A percentile compares a stretch with the other conserved stretches of the same genome.
phyloP scores from a whole-genome alignment of 2,888 invertebrate species.

The Camptogramma bilineatum region DNA sequence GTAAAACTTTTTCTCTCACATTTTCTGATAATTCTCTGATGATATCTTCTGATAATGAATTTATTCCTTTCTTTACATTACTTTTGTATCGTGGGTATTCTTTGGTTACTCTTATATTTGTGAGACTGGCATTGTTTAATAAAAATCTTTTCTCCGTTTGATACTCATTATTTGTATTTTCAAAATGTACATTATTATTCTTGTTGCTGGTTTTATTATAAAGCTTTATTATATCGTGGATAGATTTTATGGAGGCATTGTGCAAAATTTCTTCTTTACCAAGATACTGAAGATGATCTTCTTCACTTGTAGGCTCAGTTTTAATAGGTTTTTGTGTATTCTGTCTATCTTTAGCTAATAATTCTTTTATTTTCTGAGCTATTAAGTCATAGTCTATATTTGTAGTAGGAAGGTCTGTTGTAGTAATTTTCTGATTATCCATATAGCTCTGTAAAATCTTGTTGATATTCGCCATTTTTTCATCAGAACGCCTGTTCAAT shows the following conservation, averaged over 20 bases:
- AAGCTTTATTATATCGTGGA: constrained; percentile 7
- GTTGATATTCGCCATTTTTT: constrained; percentile 48
- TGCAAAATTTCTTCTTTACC: constrained; percentile 1
- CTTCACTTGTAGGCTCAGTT: constrained; percentile 2
- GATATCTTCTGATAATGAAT: constrained; percentile 40
- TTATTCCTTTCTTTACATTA: constrained; percentile 7
- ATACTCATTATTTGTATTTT: constrained; percentile 15
- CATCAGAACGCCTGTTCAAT: constrained; percentile 1
- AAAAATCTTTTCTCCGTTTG: constrained; percentile 12
- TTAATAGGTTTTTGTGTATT: constrained; percentile 3
- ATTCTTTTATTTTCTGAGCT: constrained; percentile 42
- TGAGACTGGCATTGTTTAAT: neutral
- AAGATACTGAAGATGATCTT: neutral
- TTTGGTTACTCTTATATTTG: constrained; percentile 7
- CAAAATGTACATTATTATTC: constrained; percentile 11
- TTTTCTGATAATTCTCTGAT: constrained; percentile 66
- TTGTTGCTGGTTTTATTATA: constrained; percentile 9
- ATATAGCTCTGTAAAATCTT: constrained; percentile 51
- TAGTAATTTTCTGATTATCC: constrained; percentile 37
- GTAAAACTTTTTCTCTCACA: constrained; percentile 64
- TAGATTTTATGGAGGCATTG: constrained; percentile 17
- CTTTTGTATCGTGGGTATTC: constrained; percentile 5
- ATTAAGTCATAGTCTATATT: constrained; percentile 32
- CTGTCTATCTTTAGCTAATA: constrained; percentile 26
- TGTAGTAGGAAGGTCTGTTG: constrained; percentile 37